Conservation (phyloP, 2,113 vertebrate species). For the Sarotherodon lohbergeri region DNA sequence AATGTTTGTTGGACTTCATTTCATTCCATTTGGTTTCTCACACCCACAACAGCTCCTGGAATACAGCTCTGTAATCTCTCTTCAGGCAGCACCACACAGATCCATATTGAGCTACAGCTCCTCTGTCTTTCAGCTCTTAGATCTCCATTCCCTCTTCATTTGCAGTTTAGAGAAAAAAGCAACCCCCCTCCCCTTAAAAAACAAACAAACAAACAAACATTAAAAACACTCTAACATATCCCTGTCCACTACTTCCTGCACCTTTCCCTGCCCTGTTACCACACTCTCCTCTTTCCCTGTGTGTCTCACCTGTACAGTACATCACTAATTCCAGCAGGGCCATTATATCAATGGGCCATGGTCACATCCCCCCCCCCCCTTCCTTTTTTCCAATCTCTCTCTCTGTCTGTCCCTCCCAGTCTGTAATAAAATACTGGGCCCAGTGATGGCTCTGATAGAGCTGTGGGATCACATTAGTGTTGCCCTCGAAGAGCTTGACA, state of each 20-base stretch:
- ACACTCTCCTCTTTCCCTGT: not conserved
- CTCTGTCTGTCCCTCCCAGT: slow-evolving; percentile 34
- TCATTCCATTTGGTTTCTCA: slow-evolving; percentile 50
- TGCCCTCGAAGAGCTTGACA: slow-evolving; percentile 63
- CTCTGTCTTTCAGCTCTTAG: slow-evolving; percentile 40
- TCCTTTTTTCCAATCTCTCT: slow-evolving; percentile 25
- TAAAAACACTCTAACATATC: slow-evolving; percentile 6
- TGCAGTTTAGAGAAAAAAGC: slow-evolving; percentile 26
- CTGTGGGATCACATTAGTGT: slow-evolving; percentile 63
- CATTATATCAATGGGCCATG: slow-evolving; percentile 58
- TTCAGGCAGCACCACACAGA: slow-evolving; percentile 48
- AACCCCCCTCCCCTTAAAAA: not conserved
- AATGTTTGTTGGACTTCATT: slow-evolving; percentile 46
- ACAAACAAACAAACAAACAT: not conserved
- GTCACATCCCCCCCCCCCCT: slow-evolving; percentile 30
- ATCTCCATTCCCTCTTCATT: slow-evolving; percentile 40
- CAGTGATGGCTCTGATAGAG: slow-evolving; percentile 61
- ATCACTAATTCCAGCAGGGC: slow-evolving; percentile 40
- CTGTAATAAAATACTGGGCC: slow-evolving; percentile 59
- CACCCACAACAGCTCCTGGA: slow-evolving; percentile 52
- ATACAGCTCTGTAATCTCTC: slow-evolving; percentile 49
- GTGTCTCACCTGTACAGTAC: slow-evolving; percentile 52
- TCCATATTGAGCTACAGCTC: slow-evolving; percentile 47
- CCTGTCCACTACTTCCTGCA: not conserved
- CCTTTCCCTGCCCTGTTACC: not conserved